Percentiles rank a stretch among this genome's conserved stretches.
These are phyloP conservation scores for Agapornis canus DNA, from an alignment of 2,797 vertebrate genomes.

Conservation along the genomic window DNA sequence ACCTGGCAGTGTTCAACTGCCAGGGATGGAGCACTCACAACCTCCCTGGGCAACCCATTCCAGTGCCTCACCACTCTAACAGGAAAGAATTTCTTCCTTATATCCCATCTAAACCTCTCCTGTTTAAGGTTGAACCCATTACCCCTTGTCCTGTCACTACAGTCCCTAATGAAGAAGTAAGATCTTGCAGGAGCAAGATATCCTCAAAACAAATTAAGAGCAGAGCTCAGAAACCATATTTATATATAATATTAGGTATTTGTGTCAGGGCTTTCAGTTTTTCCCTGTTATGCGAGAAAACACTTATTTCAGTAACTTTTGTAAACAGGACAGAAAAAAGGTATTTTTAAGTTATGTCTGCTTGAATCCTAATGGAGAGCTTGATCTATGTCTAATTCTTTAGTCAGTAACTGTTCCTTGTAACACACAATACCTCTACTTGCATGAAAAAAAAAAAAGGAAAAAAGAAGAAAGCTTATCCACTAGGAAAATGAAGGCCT, in stretches of 20 bases:
- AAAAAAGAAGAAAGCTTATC: background rate
- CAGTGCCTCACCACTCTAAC: too few relatives aligned
- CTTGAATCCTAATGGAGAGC: background rate
- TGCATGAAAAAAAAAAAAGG: background rate
- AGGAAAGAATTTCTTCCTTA: too few relatives aligned
- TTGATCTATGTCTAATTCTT: background rate
- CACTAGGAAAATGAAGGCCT: background rate
- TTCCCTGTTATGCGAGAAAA: background rate
- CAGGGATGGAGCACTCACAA: too few relatives aligned
- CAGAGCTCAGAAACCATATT: background rate
- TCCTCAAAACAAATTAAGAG: background rate
- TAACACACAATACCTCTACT: background rate
- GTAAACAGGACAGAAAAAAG: background rate
- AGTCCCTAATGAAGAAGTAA: background rate
- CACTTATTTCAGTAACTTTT: background rate
- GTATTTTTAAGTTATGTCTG: background rate
- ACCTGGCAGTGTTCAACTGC: too few relatives aligned
- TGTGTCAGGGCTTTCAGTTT: background rate
- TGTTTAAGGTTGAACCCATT: background rate
- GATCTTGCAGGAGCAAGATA: background rate
- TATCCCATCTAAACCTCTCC: background rate
- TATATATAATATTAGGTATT: background rate
- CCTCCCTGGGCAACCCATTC: too few relatives aligned
- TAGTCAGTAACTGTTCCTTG: background rate
- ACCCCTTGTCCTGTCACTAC: background rate